Evolutionary conservation across 2,888 invertebrate genomes (phyloP), one percentile per base, ranked within the genome.

Genomic region (Rhimphoctona megacephalus): DNA sequence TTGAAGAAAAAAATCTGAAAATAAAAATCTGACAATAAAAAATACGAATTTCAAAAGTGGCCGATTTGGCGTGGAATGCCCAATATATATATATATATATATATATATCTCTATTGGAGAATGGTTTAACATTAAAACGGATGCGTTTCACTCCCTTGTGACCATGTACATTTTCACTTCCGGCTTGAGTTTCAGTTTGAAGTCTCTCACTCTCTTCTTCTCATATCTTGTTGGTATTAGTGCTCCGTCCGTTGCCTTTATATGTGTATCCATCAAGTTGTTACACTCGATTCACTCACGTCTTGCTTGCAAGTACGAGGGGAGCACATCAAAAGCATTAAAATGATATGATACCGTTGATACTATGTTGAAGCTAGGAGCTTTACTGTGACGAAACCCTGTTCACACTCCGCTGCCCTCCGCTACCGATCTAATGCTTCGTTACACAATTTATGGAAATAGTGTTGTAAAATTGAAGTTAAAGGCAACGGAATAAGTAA

Each of bases 301-400:
- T 69, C 67, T 25, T 49, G 46, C 52, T 76, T 25, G 36, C 66
- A 17, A 81, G 76, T 74, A 66, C 25, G 54, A 25, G 76, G 69
- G 36, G 39, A 72, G 49, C 76, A 83, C 85, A 80, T 82, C 85
- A 83, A 83, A 86, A 80, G 80, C 83, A 43, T 74, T 76, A 76
- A 82, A 79, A 66, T 61, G 85, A 80, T 83, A 69, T 14, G 78
- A 72, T 70, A 74, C n/a, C 72, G 43, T 43, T 22, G 73, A 54
- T 72, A 11, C n/a, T 19, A 76, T 36, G 43, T 36, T 9, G 46
- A 25, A 54, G 49, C 25, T 25, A 46, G 43, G 22, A 67, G n/a
- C 43, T 80, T 43, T 80, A 70, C 52, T 73, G 67, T 72, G 46
- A 86, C 80, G 83, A 80, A 72, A 83, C 77, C 80, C 72, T 72